Conservation (phyloP, 2,113 vertebrate species). For the human (Homo sapiens) region DNA sequence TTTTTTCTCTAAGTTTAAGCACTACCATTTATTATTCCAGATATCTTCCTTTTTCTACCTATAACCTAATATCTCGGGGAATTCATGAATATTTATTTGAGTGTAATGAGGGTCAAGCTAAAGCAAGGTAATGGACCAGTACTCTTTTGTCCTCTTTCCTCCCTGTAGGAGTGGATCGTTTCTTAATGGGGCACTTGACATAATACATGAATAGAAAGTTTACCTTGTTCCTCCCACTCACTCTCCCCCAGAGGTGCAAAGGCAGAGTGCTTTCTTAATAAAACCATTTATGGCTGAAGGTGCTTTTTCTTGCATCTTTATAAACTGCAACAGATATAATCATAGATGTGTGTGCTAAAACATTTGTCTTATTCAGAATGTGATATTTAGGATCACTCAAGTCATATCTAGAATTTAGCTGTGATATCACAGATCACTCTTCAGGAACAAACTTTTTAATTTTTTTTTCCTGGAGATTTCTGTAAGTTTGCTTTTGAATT, state of each 20-base stretch:
- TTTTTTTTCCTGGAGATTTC: background rate
- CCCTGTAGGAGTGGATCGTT: background rate
- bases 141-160: background rate
- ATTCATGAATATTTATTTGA: constrained; percentile 42
- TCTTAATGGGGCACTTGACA: background rate
- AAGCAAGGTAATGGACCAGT: background rate
- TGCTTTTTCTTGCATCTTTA: background rate
- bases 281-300: background rate
- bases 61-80: background rate
- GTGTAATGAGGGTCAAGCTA: background rate
- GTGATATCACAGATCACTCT: background rate
- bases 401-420: background rate
- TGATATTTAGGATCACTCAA: background rate
- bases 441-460: background rate
- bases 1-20: background rate
- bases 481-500: background rate
- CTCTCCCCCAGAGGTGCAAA: background rate
- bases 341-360: background rate
- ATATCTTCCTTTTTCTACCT: background rate
- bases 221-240: background rate
- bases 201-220: background rate
- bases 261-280: background rate
- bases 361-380: background rate
- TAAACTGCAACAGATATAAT: background rate
- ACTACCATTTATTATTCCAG: background rate